Percentiles rank a stretch among this genome's conserved stretches.
phyloP scores from a whole-genome alignment of 2,797 vertebrate genomes.

The Alfaro cultratus region DNA sequence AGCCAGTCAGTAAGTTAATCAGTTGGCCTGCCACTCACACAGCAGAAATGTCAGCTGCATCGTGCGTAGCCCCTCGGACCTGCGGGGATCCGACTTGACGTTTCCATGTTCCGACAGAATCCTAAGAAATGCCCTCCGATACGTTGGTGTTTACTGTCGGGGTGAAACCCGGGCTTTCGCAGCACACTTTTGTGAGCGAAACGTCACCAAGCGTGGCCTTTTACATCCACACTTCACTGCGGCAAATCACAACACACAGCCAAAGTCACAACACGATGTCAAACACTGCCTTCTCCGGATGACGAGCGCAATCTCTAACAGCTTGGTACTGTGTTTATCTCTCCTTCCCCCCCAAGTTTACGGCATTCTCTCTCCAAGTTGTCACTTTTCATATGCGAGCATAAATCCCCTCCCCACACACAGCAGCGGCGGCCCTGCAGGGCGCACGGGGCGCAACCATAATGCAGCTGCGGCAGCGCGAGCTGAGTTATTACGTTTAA shows the following conservation, averaged over 20 bases:
- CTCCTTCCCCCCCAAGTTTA: constrained; percentile 36
- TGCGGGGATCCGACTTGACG: constrained; percentile 26
- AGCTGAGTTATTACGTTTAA: constrained; percentile 78
- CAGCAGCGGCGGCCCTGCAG: constrained; percentile 40
- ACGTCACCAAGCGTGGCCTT: not conserved
- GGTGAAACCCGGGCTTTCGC: not conserved
- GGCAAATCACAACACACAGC: constrained; percentile 30
- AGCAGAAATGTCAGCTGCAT: constrained; percentile 31
- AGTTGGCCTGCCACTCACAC: constrained; percentile 59
- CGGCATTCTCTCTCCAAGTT: constrained; percentile 50
- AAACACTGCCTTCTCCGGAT: constrained; percentile 10
- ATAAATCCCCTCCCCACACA: constrained; percentile 44
- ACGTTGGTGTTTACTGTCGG: constrained; percentile 8
- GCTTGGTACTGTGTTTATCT: constrained; percentile 45
- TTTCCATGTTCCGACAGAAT: constrained; percentile 1
- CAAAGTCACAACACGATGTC: constrained; percentile 36
- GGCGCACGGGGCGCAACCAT: constrained; percentile 65
- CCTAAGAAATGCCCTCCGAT: not conserved
- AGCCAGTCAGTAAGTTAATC: constrained; percentile 59
- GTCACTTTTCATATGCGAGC: constrained; percentile 63
- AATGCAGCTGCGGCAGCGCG: constrained; percentile 71
- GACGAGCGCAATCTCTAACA: constrained; percentile 24
- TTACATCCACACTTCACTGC: constrained; percentile 12
- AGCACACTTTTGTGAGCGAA: constrained; percentile 3
- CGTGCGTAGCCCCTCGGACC: constrained; percentile 36